phyloP scores from a whole-genome alignment of 2,888 invertebrate species.

The Notocelia uddmanniana region DNA sequence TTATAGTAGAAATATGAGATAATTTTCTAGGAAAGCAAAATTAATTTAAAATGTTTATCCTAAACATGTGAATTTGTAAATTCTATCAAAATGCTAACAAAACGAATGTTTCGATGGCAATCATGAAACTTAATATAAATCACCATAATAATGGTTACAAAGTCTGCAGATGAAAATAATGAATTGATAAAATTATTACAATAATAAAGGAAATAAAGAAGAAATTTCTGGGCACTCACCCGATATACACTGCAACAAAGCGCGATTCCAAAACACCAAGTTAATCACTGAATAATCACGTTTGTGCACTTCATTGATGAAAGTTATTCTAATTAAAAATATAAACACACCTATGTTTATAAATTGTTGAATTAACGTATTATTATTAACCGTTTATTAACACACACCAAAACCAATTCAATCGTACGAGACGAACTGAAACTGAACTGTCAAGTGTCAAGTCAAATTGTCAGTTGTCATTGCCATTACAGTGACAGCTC shows the following conservation, averaged over 20 bases:
- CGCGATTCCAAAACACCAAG: background rate
- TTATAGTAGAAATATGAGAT: background rate
- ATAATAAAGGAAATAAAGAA: slow-evolving; percentile 10
- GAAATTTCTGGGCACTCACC: slow-evolving; percentile 27
- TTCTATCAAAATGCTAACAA: no score
- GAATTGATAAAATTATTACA: background rate
- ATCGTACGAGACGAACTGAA: slow-evolving; percentile 2
- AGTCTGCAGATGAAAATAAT: background rate
- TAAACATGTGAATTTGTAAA: no score
- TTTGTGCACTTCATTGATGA: background rate
- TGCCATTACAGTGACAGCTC: slow-evolving; percentile 11
- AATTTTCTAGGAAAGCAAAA: no score
- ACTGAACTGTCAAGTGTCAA: no score
- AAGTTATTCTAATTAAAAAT: background rate
- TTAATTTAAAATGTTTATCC: no score
- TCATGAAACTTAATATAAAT: background rate
- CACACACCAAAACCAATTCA: slow-evolving; percentile 1
- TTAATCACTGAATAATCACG: slow-evolving; percentile 12
- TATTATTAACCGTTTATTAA: slow-evolving; percentile 16
- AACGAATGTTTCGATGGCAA: background rate
- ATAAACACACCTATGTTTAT: background rate
- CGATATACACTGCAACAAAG: slow-evolving; percentile 26
- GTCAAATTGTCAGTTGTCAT: slow-evolving; percentile 30
- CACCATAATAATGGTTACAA: background rate
- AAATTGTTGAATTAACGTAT: slow-evolving; percentile 14